Evolutionary conservation across 2,113 vertebrate species (phyloP).

Genomic region (Clarias gariepinus): DNA sequence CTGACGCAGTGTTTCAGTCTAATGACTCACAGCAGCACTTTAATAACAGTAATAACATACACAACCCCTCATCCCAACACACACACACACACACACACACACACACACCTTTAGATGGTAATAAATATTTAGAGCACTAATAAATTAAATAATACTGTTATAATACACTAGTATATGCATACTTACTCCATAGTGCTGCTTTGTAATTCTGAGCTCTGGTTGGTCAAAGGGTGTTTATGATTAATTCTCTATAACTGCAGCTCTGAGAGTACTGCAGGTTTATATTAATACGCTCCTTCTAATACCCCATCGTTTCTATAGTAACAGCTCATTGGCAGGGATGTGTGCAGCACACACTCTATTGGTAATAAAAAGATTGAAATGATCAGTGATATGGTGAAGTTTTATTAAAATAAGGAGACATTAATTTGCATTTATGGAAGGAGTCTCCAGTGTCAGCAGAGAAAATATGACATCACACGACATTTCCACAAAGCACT

Average conservation of each 20-base stretch:
- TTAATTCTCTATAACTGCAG: background rate
- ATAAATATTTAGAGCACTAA: background rate
- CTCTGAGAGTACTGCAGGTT: background rate
- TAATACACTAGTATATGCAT: background rate
- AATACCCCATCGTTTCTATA: background rate
- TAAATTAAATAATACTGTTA: background rate
- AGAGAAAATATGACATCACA: background rate
- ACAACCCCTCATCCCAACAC: background rate
- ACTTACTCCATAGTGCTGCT: background rate
- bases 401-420: background rate
- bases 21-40: background rate
- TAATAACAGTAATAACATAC: conserved; percentile 5
- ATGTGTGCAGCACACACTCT: background rate
- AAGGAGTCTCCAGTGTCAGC: background rate
- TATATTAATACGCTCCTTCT: background rate
- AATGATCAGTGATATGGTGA: background rate
- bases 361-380: background rate
- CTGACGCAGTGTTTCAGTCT: background rate
- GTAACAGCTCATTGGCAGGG: background rate
- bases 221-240: background rate
- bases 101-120: background rate
- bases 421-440: background rate
- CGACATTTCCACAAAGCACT: background rate
- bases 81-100: conserved; percentile 15
- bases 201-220: background rate